Base-by-base conservation (phyloP, 2,113 vertebrate species). In the Crotalus horridus region DNA sequence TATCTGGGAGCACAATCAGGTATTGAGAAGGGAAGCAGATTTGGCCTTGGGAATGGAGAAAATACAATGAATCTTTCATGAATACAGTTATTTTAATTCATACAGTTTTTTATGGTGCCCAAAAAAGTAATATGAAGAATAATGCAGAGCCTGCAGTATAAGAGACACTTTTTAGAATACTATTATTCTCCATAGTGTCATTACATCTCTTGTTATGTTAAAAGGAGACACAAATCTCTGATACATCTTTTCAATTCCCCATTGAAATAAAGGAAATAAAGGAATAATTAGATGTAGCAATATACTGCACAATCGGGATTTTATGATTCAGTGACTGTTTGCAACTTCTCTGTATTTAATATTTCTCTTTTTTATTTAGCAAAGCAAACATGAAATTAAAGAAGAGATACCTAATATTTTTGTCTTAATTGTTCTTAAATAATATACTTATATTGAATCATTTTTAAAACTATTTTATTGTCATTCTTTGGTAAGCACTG, bases 221-320 rank as follows among this genome's bases (percentile, higher is more conserved):
- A 85, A 81, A 33, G 39, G n/a, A 88, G 43, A 26, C 39, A 88
- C 58, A 91, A 88, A 88, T 33, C 3, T 56, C 56, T 53, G 26
- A 56, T 48, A 54, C 17, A 39, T 88, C 39, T 51, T 43, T 93
- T 91, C 58, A 54, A 81, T 74, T 43, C 21, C 13, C 51, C 59
- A 58, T 91, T 91, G 90, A 91, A 93, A 46, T 69, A 64, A 64
- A 93, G 8, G 90, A 91, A 93, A 46, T 69, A 64, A 64, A 93
- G 8, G 55, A 29, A 43, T 88, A 91, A 69, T 88, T 23, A 92
- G 21, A 81, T 46, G 90, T 43, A 85, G 87, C 58, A 90, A 23
- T 91, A 39, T 51, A 24, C 33, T 93, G 89, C 29, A 51, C 43
- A 54, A 21, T 29, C 21, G 29, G 90, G 43, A 53, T 93, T 53